These are phyloP conservation scores for Druon quercuslanigerum DNA, from an alignment of 1,140 invertebrate genomes.

Conservation along the genomic window DNA sequence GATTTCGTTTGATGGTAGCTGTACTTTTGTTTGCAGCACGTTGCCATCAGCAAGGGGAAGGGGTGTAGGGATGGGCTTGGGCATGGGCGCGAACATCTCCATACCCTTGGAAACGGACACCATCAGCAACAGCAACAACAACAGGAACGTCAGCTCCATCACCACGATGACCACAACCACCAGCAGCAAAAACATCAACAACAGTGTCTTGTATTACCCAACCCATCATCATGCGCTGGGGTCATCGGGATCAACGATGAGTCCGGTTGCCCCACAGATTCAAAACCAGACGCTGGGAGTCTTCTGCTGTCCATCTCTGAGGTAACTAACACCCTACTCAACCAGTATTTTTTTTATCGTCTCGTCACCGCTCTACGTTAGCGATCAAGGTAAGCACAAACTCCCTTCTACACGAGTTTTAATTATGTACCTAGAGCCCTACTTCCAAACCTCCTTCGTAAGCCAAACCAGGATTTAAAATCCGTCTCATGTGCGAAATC, in stretches of 20 bases:
- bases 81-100: constrained; percentile 60
- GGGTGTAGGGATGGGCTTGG: constrained; percentile 60
- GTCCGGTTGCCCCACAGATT: constrained; percentile 75
- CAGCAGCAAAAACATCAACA: constrained; percentile 65
- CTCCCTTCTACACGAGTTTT: too few relatives aligned
- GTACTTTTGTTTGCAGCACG: constrained; percentile 72
- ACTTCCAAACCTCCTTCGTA: too few relatives aligned
- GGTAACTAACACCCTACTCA: constrained; percentile 87
- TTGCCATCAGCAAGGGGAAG: constrained; percentile 69
- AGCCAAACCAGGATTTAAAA: too few relatives aligned
- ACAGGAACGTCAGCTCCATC: constrained; percentile 61
- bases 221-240: constrained; percentile 66
- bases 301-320: constrained; percentile 89
- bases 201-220: constrained; percentile 67
- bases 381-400: constrained; percentile 51
- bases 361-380: constrained; percentile 48
- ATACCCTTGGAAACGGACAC: constrained; percentile 55
- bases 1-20: constrained; percentile 22
- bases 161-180: constrained; percentile 55
- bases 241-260: constrained; percentile 68
- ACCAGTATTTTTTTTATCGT: constrained; percentile 76
- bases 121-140: constrained; percentile 59
- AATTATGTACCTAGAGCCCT: too few relatives aligned
- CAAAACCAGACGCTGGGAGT: constrained; percentile 83
- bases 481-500: too few relatives aligned